These are phyloP conservation scores for Lateolabrax maculatus DNA, from an alignment of 2,797 vertebrate genomes.

Conservation along the genomic window DNA sequence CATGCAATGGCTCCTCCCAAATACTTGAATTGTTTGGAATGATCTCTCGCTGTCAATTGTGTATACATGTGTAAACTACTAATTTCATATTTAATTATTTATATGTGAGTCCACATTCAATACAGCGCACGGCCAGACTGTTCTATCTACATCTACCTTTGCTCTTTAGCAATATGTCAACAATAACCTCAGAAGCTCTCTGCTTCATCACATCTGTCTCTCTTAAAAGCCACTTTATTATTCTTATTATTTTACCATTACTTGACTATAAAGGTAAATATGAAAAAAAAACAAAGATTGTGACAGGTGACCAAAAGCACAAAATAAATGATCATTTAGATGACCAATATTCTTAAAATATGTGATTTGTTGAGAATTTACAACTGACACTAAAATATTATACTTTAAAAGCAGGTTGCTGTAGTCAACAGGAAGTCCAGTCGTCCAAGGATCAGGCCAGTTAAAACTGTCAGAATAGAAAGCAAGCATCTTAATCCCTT, in stretches of 20 bases:
- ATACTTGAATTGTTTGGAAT: neutral
- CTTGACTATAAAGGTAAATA: slow-evolving; percentile 10
- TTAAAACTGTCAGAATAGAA: slow-evolving; percentile 9
- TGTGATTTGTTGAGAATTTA: neutral
- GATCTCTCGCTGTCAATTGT: neutral
- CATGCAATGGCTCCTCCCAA: slow-evolving; percentile 20
- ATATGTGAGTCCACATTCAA: slow-evolving; percentile 15
- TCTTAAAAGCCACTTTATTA: neutral
- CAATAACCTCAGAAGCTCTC: neutral
- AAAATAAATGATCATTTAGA: neutral
- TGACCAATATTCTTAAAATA: neutral
- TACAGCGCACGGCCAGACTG: neutral
- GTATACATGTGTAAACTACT: neutral
- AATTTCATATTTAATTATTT: slow-evolving; percentile 7
- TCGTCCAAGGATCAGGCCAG: neutral
- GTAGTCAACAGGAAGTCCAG: neutral
- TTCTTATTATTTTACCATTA: neutral
- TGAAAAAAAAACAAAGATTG: neutral
- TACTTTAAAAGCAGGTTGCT: neutral
- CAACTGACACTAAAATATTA: neutral
- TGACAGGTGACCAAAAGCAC: neutral
- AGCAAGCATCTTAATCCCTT: slow-evolving; percentile 22
- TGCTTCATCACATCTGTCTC: neutral
- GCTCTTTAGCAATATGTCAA: slow-evolving; percentile 12
- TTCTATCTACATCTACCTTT: slow-evolving; percentile 1